Conservation (phyloP, 2,888 invertebrate genomes). For the Parapristionchus giblindavisi region DNA sequence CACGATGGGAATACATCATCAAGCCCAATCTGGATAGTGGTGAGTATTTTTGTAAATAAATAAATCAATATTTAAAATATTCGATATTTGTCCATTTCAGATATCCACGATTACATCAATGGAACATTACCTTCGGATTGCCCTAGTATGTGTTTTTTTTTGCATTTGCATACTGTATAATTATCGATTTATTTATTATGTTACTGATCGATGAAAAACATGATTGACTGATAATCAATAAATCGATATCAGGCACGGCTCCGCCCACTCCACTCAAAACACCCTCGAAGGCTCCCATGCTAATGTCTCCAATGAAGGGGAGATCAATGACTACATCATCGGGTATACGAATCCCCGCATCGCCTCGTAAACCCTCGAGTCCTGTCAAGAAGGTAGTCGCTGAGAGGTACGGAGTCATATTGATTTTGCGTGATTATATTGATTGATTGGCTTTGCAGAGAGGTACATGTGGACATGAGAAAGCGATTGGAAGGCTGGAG, state of each 20-base stretch:
- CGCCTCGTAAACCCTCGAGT: conserved; percentile 26
- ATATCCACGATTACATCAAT: conserved; percentile 7
- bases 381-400: neutral
- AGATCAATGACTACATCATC: conserved; percentile 1
- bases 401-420: neutral
- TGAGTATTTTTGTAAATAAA: neutral
- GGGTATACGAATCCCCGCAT: conserved; percentile 29
- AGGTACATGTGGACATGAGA: conserved; percentile 33
- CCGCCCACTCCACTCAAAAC: too few species aligned
- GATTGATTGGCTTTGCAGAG: conserved; percentile 28
- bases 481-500: conserved; percentile 44
- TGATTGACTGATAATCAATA: too few species aligned
- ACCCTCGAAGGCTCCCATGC: too few species aligned
- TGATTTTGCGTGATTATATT: neutral
- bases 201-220: too few species aligned
- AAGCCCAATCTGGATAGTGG: conserved; percentile 25
- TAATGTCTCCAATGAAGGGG: too few species aligned
- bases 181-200: too few species aligned
- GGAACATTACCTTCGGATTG: neutral
- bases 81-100: too few species aligned
- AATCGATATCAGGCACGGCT: too few species aligned
- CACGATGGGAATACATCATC: conserved; percentile 16
- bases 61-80: too few species aligned
- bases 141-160: conserved; percentile 1
- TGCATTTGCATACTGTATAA: neutral